phyloP scores from a whole-genome alignment of 1,140 invertebrate species.

The Drosophila kurseongensis region DNA sequence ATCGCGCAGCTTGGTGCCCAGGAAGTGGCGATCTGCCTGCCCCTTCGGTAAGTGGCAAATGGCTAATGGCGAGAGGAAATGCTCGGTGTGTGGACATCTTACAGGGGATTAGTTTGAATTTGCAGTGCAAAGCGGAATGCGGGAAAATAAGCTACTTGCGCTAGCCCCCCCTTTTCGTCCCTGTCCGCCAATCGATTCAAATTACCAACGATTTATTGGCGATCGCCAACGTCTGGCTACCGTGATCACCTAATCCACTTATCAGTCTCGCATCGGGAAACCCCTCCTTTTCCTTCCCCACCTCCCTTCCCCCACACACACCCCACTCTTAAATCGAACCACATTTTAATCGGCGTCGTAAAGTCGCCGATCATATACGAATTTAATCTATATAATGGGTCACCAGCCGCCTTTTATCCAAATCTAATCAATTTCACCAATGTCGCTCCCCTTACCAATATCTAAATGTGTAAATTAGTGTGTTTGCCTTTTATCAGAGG shows the following conservation, averaged over 20 bases:
- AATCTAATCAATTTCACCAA: conserved; percentile 70
- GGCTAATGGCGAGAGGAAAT: conserved; percentile 53
- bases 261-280: conserved; percentile 23
- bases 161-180: not conserved
- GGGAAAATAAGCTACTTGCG: conserved; percentile 48
- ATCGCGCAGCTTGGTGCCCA: conserved; percentile 35
- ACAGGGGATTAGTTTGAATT: conserved; percentile 77
- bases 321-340: conserved; percentile 4
- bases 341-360: conserved; percentile 45
- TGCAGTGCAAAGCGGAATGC: conserved; percentile 57
- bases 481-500: conserved; percentile 32
- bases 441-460: not conserved
- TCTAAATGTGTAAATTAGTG: conserved; percentile 22
- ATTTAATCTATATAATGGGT: conserved; percentile 73
- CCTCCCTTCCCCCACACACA: not conserved
- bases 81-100: conserved; percentile 66
- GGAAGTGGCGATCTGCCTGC: conserved; percentile 63
- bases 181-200: conserved; percentile 52
- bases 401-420: conserved; percentile 76
- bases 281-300: not conserved
- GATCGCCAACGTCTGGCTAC: conserved; percentile 34
- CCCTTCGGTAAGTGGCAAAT: conserved; percentile 9
- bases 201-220: conserved; percentile 67
- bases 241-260: conserved; percentile 66
- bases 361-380: conserved; percentile 55